Conservation (phyloP, 2,113 vertebrate genomes). For the Semnopithecus entellus region DNA sequence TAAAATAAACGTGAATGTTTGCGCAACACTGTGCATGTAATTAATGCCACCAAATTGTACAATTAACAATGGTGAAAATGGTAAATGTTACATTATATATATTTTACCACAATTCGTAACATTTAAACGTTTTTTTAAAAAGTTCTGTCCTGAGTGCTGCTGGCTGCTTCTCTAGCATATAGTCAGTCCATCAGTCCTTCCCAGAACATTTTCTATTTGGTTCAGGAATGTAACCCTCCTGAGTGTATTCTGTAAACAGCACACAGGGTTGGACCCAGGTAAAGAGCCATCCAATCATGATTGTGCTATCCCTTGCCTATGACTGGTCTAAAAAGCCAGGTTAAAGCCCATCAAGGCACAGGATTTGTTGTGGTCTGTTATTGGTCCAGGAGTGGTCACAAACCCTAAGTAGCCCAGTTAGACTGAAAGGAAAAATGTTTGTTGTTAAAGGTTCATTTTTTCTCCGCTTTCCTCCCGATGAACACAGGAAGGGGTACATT, state of each 20-base stretch:
- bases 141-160: neutral
- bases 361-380: neutral
- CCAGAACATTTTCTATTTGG: neutral
- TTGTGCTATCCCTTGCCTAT: neutral
- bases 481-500: neutral
- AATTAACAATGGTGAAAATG: neutral
- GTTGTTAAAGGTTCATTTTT: neutral
- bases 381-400: neutral
- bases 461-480: neutral
- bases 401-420: neutral
- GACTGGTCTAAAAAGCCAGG: neutral
- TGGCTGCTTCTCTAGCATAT: neutral
- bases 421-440: neutral
- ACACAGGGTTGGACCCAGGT: neutral
- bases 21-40: neutral
- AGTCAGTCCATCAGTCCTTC: neutral
- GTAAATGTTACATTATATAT: neutral
- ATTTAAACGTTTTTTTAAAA: neutral
- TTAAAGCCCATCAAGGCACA: neutral
- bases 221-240: neutral
- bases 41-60: neutral
- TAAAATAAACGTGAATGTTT: neutral
- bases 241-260: neutral
- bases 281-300: neutral
- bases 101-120: neutral